Conservation (phyloP, 2,888 invertebrate species). For the Plagodis pulveraria region DNA sequence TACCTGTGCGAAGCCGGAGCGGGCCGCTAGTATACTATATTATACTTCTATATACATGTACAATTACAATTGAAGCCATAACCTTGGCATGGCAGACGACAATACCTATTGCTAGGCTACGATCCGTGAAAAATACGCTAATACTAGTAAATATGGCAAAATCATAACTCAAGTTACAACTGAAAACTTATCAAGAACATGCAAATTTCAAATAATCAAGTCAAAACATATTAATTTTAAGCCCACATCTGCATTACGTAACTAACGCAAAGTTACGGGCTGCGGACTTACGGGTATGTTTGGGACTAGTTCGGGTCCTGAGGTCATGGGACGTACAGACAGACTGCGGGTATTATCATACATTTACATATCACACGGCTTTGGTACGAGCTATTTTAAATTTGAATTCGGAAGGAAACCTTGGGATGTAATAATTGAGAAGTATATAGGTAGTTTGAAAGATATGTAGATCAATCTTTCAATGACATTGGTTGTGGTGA, state of each 20-base stretch:
- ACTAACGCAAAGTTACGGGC: constrained; percentile 65
- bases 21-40: no score
- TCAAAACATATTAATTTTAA: constrained; percentile 79
- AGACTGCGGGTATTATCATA: constrained; percentile 64
- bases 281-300: constrained; percentile 45
- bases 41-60: no score
- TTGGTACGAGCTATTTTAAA: constrained; percentile 29
- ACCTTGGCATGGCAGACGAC: no score
- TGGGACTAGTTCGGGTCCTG: constrained; percentile 61
- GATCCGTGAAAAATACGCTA: no score
- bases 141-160: no score
- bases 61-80: no score
- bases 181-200: constrained; percentile 2
- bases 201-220: constrained; percentile 59
- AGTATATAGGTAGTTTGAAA: not conserved
- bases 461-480: no score
- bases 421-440: constrained; percentile 13
- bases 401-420: constrained; percentile 27
- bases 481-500: not conserved
- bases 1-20: no score
- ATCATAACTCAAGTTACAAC: no score
- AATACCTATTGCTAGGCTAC: no score
- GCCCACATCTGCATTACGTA: constrained; percentile 72
- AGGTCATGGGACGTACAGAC: constrained; percentile 54
- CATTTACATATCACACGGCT: constrained; percentile 65